phyloP scores from a whole-genome alignment of 2,888 invertebrate species.

The Drosophila kanekoi region DNA sequence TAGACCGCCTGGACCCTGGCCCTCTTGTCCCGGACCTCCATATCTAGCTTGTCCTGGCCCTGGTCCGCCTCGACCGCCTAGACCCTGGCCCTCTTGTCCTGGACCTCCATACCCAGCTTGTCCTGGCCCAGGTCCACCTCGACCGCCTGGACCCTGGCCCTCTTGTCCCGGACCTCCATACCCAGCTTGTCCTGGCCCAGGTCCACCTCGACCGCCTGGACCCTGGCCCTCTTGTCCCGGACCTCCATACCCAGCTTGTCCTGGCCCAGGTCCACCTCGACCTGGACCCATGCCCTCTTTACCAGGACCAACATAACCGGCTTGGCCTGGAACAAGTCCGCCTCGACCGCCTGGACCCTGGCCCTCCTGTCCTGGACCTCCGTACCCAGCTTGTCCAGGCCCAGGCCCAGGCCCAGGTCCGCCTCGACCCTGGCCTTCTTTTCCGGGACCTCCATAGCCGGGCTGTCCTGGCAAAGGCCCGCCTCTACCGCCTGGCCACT shows the following conservation, averaged over 20 bases:
- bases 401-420: neutral
- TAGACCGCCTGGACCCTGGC: too few species aligned
- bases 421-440: neutral
- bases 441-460: neutral
- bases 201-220: neutral
- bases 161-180: neutral
- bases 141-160: neutral
- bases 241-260: neutral
- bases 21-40: neutral
- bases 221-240: neutral
- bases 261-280: too few species aligned
- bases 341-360: neutral
- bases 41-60: too few species aligned
- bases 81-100: slow-evolving; percentile 2
- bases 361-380: neutral
- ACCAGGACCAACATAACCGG: neutral
- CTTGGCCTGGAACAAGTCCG: too few species aligned
- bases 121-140: neutral
- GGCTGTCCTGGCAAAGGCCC: neutral
- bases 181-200: neutral
- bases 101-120: slow-evolving; percentile 3
- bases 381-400: neutral
- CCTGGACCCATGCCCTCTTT: neutral
- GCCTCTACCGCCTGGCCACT: neutral
- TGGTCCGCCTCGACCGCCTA: slow-evolving; percentile 1